These are phyloP conservation scores for Meteorus sp. DNA, from an alignment of 1,140 invertebrate species.

Conservation along the genomic window DNA sequence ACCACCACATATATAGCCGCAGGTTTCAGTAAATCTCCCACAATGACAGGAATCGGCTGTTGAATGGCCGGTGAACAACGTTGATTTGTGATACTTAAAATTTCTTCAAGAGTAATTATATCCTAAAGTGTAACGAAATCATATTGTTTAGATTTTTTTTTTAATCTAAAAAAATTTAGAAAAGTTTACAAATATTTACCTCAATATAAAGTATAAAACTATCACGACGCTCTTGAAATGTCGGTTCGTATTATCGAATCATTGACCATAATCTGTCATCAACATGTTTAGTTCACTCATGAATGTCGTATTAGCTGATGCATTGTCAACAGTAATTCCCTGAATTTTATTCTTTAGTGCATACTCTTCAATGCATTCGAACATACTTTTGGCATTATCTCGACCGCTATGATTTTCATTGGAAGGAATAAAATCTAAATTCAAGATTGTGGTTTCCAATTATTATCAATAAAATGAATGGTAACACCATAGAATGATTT, in stretches of 20 bases:
- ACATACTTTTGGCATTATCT: slow-evolving; percentile 22
- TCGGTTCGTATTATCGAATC: slow-evolving; percentile 32
- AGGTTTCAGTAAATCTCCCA: slow-evolving; percentile 5
- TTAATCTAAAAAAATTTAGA: neutral
- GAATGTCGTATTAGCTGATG: slow-evolving; percentile 23
- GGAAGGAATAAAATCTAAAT: slow-evolving; percentile 29
- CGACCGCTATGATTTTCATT: slow-evolving; percentile 22
- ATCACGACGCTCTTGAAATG: slow-evolving; percentile 25
- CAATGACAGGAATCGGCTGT: slow-evolving; percentile 18
- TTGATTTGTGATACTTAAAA: neutral
- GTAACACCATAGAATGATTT: slow-evolving; percentile 25
- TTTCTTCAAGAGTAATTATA: neutral
- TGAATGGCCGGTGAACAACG: neutral
- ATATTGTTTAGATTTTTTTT: neutral
- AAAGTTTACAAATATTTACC: slow-evolving; percentile 1
- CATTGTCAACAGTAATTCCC: slow-evolving; percentile 26
- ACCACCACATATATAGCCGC: slow-evolving; percentile 10
- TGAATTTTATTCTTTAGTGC: slow-evolving; percentile 20
- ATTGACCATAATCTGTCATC: neutral
- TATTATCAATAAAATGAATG: slow-evolving; percentile 27
- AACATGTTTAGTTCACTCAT: slow-evolving; percentile 17
- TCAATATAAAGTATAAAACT: neutral
- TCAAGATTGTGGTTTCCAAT: slow-evolving; percentile 23
- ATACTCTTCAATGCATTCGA: slow-evolving; percentile 19
- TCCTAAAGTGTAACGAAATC: neutral